A percentile compares a stretch with the other conserved stretches of the same genome.
These are phyloP conservation scores for Agrochola macilenta DNA, from an alignment of 2,888 invertebrate species.

Conservation along the genomic window DNA sequence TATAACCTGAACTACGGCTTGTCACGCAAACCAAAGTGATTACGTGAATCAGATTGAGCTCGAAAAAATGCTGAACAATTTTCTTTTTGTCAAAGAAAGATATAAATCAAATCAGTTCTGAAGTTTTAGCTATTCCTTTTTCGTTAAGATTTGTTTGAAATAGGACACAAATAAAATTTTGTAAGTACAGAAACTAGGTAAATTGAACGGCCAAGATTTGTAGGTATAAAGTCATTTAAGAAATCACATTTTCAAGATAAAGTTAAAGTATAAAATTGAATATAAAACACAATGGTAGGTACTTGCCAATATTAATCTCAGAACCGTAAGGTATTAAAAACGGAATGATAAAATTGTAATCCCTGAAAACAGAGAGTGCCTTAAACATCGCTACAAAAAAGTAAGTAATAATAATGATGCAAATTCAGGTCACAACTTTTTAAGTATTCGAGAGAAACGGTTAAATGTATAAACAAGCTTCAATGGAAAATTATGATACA, in stretches of 20 bases:
- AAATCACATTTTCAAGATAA: background rate
- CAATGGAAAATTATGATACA: slow-evolving; percentile 30
- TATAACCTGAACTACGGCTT: slow-evolving; percentile 57
- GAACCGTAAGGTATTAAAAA: background rate
- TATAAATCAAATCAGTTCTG: slow-evolving; percentile 36
- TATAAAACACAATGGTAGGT: background rate
- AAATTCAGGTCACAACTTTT: slow-evolving; percentile 25
- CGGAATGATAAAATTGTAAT: background rate
- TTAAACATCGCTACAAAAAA: background rate
- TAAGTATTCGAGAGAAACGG: slow-evolving; percentile 19
- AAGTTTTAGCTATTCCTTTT: slow-evolving; percentile 25
- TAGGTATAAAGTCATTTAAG: background rate
- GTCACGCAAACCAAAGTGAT: slow-evolving; percentile 63
- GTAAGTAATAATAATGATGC: background rate
- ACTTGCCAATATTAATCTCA: background rate
- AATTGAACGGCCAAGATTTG: background rate
- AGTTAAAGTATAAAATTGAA: background rate
- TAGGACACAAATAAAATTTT: background rate
- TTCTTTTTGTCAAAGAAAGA: slow-evolving; percentile 35
- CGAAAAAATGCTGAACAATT: slow-evolving; percentile 32
- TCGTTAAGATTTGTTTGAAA: slow-evolving; percentile 16
- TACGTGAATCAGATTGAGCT: slow-evolving; percentile 26
- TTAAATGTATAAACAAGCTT: slow-evolving; percentile 14
- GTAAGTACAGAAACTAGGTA: slow-evolving; percentile 1
- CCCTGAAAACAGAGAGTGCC: background rate